These are phyloP conservation scores for Nothoprocta pentlandii DNA, from an alignment of 2,113 vertebrate species.

Conservation along the genomic window DNA sequence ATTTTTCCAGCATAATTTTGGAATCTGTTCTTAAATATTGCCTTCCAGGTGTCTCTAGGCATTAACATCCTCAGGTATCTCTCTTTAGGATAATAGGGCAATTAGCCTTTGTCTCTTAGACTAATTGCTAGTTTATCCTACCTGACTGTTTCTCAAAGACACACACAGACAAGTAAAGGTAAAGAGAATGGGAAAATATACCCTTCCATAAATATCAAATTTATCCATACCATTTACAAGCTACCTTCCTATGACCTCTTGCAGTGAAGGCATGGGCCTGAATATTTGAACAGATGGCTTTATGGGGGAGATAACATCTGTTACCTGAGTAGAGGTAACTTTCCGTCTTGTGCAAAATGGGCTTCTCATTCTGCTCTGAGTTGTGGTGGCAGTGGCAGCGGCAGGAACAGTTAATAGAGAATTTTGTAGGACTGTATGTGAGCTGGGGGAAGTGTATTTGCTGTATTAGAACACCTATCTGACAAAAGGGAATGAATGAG, in stretches of 20 bases:
- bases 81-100: conserved; percentile 24
- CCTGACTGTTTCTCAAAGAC: conserved; percentile 35
- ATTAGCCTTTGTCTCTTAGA: conserved; percentile 43
- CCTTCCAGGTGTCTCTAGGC: conserved; percentile 2
- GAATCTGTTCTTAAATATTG: conserved; percentile 17
- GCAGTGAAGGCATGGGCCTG: not conserved
- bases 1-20: not conserved
- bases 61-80: not conserved
- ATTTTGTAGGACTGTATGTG: not conserved
- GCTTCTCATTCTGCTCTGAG: not conserved
- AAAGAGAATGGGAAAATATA: conserved; percentile 4
- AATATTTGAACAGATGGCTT: not conserved
- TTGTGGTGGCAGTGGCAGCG: too few species aligned
- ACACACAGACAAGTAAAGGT: not conserved
- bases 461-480: not conserved
- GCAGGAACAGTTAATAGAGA: not conserved
- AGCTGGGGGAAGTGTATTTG: not conserved
- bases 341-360: not conserved
- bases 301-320: fast-evolving
- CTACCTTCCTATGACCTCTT: not conserved
- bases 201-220: not conserved
- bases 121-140: conserved; percentile 16
- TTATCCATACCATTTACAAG: not conserved
- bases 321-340: not conserved
- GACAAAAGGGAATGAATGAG: not conserved